phyloP scores from a whole-genome alignment of 2,113 vertebrate species.

The Xyrauchen texanus region DNA sequence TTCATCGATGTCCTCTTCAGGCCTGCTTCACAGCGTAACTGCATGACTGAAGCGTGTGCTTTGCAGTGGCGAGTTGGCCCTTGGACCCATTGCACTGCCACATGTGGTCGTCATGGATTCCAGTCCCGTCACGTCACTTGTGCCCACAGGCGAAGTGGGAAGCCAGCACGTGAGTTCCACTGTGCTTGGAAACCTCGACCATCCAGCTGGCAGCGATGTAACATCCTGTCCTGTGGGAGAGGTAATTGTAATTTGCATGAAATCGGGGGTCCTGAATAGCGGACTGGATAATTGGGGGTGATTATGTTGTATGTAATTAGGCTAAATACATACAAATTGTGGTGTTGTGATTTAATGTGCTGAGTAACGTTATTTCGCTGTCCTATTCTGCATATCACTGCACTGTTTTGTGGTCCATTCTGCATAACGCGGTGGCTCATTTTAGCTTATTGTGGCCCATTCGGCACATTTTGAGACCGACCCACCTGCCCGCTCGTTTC shows the following conservation, averaged over 20 bases:
- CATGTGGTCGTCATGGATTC: slow-evolving; percentile 90
- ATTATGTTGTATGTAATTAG: no score
- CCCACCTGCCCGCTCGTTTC: no score
- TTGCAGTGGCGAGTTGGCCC: slow-evolving; percentile 87
- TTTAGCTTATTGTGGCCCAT: no score
- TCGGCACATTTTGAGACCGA: no score
- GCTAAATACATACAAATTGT: no score
- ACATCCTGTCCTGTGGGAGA: slow-evolving; percentile 85
- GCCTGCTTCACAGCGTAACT: slow-evolving; percentile 82
- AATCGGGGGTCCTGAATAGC: no score
- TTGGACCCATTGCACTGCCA: slow-evolving; percentile 91
- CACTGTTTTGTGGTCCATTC: no score
- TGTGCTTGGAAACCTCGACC: slow-evolving; percentile 88
- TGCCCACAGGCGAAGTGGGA: slow-evolving; percentile 75
- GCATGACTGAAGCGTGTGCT: slow-evolving; percentile 82
- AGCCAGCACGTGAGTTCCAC: slow-evolving; percentile 77
- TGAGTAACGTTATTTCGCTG: no score
- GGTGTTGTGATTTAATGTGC: no score
- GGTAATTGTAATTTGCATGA: slow-evolving; percentile 63
- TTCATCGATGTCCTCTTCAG: slow-evolving; percentile 59
- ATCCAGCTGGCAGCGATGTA: slow-evolving; percentile 91
- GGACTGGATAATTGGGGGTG: no score
- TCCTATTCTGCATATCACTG: no score
- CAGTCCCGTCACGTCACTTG: slow-evolving; percentile 90
- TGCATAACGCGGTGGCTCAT: no score